Evolutionary conservation across 2,888 invertebrate genomes (phyloP).

Genomic region (Hyposoter dolosus): DNA sequence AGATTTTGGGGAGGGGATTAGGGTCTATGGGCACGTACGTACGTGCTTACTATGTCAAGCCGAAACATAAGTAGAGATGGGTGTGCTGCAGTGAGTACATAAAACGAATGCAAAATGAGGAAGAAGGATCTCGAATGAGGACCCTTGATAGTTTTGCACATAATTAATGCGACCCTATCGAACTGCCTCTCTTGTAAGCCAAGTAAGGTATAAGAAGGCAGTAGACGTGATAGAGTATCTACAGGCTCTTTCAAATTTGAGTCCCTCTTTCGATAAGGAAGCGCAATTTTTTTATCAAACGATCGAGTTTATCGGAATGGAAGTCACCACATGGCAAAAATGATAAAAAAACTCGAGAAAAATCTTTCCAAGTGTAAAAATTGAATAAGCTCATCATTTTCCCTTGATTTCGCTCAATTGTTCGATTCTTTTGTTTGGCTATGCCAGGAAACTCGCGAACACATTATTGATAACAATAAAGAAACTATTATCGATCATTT

Average conservation of each 20-base stretch:
- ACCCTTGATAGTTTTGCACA: constrained; percentile 69
- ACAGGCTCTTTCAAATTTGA: neutral
- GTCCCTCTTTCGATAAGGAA: neutral
- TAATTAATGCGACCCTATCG: constrained; percentile 75
- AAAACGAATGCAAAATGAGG: constrained; percentile 40
- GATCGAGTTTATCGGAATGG: neutral
- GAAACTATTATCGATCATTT: neutral
- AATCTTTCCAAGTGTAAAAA: neutral
- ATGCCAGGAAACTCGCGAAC: no score
- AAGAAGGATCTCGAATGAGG: constrained; percentile 55
- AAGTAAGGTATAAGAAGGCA: constrained; percentile 50
- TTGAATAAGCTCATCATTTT: neutral
- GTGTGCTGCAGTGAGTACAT: constrained; percentile 32
- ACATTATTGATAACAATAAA: neutral
- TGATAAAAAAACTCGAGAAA: neutral
- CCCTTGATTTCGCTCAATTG: neutral
- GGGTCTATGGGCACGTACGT: constrained; percentile 51
- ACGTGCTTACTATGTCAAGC: constrained; percentile 46
- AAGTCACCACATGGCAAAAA: neutral
- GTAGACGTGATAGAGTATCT: constrained; percentile 24
- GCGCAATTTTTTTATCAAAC: neutral
- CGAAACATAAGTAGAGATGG: constrained; percentile 47
- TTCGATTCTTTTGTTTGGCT: neutral
- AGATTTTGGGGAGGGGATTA: neutral
- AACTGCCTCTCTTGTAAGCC: constrained; percentile 57